Conservation (phyloP, 53 echinoderm and acorn worm species). For the Antedon mediterranea region DNA sequence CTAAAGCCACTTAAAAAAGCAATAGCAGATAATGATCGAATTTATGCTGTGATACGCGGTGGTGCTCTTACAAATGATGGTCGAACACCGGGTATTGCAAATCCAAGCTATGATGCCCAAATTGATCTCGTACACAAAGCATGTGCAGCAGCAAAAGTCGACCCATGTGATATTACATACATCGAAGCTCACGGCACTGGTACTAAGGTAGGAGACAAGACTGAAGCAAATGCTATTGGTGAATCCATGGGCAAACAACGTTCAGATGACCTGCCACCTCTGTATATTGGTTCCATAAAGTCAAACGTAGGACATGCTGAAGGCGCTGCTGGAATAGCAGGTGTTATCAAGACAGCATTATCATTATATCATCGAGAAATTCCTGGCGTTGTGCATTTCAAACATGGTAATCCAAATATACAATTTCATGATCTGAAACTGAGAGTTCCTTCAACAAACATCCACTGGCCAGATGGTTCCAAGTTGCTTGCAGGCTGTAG, state of each 20-base stretch:
- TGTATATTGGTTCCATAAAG: conserved; percentile 46
- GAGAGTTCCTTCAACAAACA: conserved; percentile 9
- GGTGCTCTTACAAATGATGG: conserved; percentile 53
- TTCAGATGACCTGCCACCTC: conserved; percentile 12
- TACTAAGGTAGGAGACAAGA: conserved; percentile 33
- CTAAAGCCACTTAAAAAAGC: conserved; percentile 26
- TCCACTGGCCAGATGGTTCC: conserved; percentile 17
- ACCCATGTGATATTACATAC: conserved; percentile 30
- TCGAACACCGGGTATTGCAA: conserved; percentile 42
- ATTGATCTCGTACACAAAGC: conserved; percentile 17
- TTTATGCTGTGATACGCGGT: conserved; percentile 38
- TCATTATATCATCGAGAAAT: conserved; percentile 19
- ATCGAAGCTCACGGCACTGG: conserved; percentile 55
- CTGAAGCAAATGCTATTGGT: conserved; percentile 39
- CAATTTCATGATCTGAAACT: conserved; percentile 21
- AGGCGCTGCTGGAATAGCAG: conserved; percentile 47
- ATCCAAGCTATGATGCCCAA: conserved; percentile 38
- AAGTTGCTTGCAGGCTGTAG: conserved; percentile 20
- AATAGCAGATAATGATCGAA: conserved; percentile 21
- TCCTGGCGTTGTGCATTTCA: conserved; percentile 39
- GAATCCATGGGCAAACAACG: conserved; percentile 24
- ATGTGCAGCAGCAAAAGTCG: conserved; percentile 19
- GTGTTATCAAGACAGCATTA: conserved; percentile 35
- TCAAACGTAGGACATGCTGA: conserved; percentile 45
- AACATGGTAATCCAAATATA: conserved; percentile 24